These are phyloP conservation scores for Prionailurus viverrinus DNA, from an alignment of 2,113 vertebrate genomes.

Conservation along the genomic window DNA sequence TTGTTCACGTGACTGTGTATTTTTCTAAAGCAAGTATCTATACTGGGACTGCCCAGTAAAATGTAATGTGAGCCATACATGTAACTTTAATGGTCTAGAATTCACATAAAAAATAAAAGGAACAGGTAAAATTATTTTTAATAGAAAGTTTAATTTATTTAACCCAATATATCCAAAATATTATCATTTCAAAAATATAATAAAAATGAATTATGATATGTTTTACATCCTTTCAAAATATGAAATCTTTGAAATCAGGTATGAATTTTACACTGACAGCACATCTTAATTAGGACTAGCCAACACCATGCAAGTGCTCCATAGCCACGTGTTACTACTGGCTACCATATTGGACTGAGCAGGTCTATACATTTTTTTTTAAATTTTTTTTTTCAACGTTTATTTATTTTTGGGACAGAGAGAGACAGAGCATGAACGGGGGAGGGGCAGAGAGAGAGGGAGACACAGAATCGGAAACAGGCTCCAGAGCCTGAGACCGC, in stretches of 20 bases:
- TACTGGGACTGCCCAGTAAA: neutral
- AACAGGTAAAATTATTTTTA: neutral
- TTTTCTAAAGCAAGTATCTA: neutral
- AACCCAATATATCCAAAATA: neutral
- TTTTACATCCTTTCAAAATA: neutral
- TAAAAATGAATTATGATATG: neutral
- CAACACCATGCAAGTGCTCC: neutral
- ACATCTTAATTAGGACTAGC: neutral
- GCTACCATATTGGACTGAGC: neutral
- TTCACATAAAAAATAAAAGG: conserved; percentile 1
- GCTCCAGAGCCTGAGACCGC: too few species aligned
- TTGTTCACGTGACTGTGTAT: neutral
- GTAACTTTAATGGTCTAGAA: neutral
- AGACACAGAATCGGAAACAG: too few species aligned
- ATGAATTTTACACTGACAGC: neutral
- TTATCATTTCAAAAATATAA: neutral
- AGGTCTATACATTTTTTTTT: neutral
- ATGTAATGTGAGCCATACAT: neutral
- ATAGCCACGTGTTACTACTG: neutral
- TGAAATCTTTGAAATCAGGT: neutral
- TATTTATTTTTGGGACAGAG: too few species aligned
- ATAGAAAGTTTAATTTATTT: neutral
- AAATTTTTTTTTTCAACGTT: too few species aligned
- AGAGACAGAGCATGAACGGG: too few species aligned
- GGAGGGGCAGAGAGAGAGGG: too few species aligned